phyloP scores from a whole-genome alignment of 2,797 vertebrate species.

The Manis crassicaudata region DNA sequence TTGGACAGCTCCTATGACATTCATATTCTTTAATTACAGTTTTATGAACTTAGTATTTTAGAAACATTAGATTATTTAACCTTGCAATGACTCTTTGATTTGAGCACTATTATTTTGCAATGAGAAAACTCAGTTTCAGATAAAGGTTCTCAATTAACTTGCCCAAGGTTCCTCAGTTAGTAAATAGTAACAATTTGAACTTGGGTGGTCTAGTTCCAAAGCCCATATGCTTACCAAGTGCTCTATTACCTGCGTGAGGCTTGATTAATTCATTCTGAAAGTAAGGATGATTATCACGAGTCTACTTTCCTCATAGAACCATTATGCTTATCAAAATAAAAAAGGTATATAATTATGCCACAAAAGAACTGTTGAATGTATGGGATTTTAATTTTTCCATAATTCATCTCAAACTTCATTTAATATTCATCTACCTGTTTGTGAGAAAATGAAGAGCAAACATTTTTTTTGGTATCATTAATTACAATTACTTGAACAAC shows the following conservation, averaged over 20 bases:
- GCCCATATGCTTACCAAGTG: neutral
- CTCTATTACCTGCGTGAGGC: neutral
- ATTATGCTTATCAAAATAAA: neutral
- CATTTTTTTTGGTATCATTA: neutral
- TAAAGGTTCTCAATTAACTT: neutral
- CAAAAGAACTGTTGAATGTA: neutral
- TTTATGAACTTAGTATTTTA: neutral
- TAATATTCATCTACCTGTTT: neutral
- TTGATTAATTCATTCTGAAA: neutral
- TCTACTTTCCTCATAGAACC: neutral
- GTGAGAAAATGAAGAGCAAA: neutral
- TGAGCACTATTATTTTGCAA: neutral
- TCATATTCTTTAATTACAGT: neutral
- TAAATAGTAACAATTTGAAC: neutral
- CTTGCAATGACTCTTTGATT: neutral
- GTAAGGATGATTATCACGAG: neutral
- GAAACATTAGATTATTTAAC: neutral
- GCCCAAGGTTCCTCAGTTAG: neutral
- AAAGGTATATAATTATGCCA: neutral
- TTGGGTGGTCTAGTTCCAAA: neutral
- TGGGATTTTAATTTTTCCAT: neutral
- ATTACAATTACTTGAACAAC: too few relatives aligned
- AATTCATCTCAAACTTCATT: neutral
- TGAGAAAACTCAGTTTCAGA: neutral
- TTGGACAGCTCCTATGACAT: neutral